Evolutionary conservation across 2,888 invertebrate genomes (phyloP).

Genomic region (Zaprionus lineosus): DNA sequence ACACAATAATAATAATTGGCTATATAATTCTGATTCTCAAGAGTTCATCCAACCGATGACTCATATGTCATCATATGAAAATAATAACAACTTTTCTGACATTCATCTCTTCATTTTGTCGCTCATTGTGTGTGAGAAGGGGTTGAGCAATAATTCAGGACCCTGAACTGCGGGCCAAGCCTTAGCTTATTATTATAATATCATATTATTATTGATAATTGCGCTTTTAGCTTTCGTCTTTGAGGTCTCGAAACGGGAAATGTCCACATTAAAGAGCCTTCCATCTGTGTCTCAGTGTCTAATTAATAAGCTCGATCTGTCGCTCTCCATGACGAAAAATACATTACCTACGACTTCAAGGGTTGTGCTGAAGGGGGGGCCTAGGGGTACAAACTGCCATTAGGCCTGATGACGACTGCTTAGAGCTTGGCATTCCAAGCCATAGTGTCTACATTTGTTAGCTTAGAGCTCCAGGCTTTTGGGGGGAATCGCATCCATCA

Average conservation of each 20-base stretch:
- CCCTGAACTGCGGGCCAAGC: conserved; percentile 40
- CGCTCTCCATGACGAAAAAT: conserved; percentile 46
- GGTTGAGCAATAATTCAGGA: conserved; percentile 49
- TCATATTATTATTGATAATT: conserved; percentile 74
- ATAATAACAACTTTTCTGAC: too few relatives aligned
- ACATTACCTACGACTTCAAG: conserved; percentile 57
- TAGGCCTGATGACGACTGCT: conserved; percentile 50
- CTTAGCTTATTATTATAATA: conserved; percentile 65
- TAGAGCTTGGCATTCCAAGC: conserved; percentile 12
- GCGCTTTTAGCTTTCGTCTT: conserved; percentile 58
- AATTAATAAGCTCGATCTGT: conserved; percentile 59
- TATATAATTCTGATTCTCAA: too few relatives aligned
- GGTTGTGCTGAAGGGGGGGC: too few relatives aligned
- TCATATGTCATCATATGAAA: too few relatives aligned
- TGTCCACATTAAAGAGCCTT: conserved; percentile 13
- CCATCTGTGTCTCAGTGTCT: conserved; percentile 49
- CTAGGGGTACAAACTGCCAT: conserved; percentile 42
- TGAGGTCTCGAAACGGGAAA: conserved; percentile 9
- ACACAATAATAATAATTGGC: too few relatives aligned
- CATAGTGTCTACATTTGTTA: conserved; percentile 24
- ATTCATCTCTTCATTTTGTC: background rate
- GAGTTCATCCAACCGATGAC: too few relatives aligned
- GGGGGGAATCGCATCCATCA: conserved; percentile 41
- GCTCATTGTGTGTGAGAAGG: conserved; percentile 2
- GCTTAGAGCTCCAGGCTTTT: background rate